Base-by-base conservation (phyloP, 2,113 vertebrate genomes). In the Furnarius figulus region DNA sequence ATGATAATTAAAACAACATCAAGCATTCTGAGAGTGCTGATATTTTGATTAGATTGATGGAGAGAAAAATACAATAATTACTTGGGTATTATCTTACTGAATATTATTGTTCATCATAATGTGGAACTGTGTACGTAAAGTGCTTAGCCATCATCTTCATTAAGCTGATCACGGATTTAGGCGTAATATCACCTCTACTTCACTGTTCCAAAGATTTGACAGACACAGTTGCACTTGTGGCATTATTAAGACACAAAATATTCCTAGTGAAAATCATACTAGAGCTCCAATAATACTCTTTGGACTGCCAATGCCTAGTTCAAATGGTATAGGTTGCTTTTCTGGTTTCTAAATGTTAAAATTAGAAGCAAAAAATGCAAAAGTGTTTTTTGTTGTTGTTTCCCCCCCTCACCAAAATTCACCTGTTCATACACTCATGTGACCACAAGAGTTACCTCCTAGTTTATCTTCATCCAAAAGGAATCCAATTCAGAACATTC, bases 11-110 rank as follows among this genome's bases (percentile, higher is more conserved):
- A 21, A 81, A 81, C 5, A 90, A 95, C 65, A 93, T 31, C 5
- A n/a, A 70, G 58, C n/a, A 27, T 49, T 85, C 87, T 27, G 30
- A 22, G 85, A 86, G 17, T 24, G 40, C 33, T 91, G 63, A 61
- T 86, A 31, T 68, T 83, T 90, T 73, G 22, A 80, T 90, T 53
- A 92, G 53, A 85, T 39, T 83, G 85, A 77, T 52, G 39, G 42
- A 15, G 20, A 63, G 25, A 85, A 68, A 93, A 94, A 68, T 21
- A 82, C 63, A 75, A 70, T 33, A 82, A 89, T 94, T 86, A 86
- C 61, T 88, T 42, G 68, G 72, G 12, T 91, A 88, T 85, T 83
- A 77, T 50, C 53, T 74, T 39, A 42, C 12, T 47, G 31, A 80
- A 27, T 37, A 67, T 12, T 85, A 50, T 22, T 94, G n/a, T 83